Base-by-base conservation (phyloP, 2,888 invertebrate species). In the Formica aserva region DNA sequence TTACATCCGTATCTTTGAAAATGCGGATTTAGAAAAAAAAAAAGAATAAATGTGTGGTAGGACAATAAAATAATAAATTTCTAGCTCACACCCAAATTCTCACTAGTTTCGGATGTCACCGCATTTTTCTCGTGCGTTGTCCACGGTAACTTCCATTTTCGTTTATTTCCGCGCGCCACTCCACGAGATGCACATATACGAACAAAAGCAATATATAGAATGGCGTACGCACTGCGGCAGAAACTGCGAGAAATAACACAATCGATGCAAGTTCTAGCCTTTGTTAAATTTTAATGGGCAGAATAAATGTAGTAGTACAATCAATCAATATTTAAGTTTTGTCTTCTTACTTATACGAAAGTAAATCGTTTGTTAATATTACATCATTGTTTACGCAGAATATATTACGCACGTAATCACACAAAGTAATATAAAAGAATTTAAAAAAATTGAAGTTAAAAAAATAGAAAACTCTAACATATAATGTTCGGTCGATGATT, bases 181-280 rank as follows among this genome's bases (percentile, higher is more conserved):
- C 74, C 13, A 60, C 78, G 45, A 32, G 45, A 45, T 60, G 45
- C 57, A 72, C 41, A 72, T 60, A 72, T 6, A 60, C 45, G 41
- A 80, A 72, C 78, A 72, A 60, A 80, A 60, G 41, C 78, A 57
- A 60, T 60, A 41, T 41, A 80, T 72, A 72, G 74, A 35, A 48
- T 72, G 45, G 60, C 57, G 18, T 72, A 80, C 78, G 78, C 78
- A 80, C 78, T 80, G 78, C 78, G 78, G 78, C 72, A 78, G 55
- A 45, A 80, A 80, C 41, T 45, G 26, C 45, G 72, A 72, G 60
- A 60, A 78, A 55, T 32, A 72, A 71, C 45, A 32, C 57, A 45
- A 71, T 69, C 57, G 74, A 80, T 60, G 3, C 32, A 18, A 13
- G 45, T 41, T 69, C 22, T 63, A 13, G 35, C 35, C 26, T 26